phyloP scores from a whole-genome alignment of 2,113 vertebrate genomes.

The Microtus oregoni region DNA sequence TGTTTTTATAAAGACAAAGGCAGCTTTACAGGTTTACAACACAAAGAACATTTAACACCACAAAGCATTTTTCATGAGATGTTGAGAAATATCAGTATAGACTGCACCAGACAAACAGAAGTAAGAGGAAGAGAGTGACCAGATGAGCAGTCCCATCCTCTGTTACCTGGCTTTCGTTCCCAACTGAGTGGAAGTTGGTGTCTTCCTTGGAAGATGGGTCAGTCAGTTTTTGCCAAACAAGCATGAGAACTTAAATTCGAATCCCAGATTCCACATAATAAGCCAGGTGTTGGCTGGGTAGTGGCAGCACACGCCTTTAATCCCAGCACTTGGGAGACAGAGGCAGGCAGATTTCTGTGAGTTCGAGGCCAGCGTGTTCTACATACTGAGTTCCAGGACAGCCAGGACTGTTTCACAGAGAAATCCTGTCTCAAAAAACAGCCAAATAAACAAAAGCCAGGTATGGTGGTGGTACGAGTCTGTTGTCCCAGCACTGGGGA shows the following conservation, averaged over 20 bases:
- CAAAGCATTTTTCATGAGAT: slow-evolving; percentile 30
- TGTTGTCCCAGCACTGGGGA: neutral
- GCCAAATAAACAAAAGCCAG: too few species aligned
- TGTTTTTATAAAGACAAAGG: slow-evolving; percentile 7
- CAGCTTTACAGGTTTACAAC: slow-evolving; percentile 22
- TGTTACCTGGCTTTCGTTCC: slow-evolving; percentile 14
- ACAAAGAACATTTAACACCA: slow-evolving; percentile 33
- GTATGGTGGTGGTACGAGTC: neutral
- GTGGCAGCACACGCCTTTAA: too few species aligned
- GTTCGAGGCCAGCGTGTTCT: too few species aligned
- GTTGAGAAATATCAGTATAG: slow-evolving; percentile 3
- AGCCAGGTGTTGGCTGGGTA: neutral
- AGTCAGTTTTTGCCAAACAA: neutral
- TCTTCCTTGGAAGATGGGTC: neutral
- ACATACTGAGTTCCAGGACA: too few species aligned
- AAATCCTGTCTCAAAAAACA: too few species aligned
- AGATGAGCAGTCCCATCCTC: neutral
- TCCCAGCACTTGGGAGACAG: too few species aligned
- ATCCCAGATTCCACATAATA: neutral
- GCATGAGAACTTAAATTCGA: neutral
- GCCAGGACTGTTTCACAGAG: too few species aligned
- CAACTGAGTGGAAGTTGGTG: slow-evolving; percentile 25
- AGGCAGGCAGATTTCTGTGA: too few species aligned
- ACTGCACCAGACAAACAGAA: slow-evolving; percentile 12
- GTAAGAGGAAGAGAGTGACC: neutral